Evolutionary conservation across 2,888 invertebrate species (phyloP).

Genomic region (Rhabditoides inermis): DNA sequence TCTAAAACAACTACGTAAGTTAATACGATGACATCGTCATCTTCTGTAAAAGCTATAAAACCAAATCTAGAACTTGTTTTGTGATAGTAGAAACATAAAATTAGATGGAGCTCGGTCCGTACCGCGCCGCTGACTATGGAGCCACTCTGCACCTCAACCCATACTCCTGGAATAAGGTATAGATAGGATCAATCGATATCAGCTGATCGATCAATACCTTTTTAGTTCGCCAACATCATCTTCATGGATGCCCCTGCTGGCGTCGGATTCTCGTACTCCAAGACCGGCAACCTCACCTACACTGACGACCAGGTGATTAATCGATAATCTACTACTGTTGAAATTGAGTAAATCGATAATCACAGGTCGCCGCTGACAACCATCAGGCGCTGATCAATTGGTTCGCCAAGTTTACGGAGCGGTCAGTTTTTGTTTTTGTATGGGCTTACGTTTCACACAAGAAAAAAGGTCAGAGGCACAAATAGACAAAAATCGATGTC

Average conservation of each 20-base stretch:
- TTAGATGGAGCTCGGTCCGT: conserved; percentile 54
- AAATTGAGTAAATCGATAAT: conserved; percentile 2
- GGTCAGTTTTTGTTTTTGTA: too few relatives aligned
- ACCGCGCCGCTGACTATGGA: conserved; percentile 40
- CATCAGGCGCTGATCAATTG: conserved; percentile 54
- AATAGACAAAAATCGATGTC: too few relatives aligned
- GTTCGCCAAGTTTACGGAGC: conserved; percentile 55
- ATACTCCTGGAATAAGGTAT: conserved; percentile 51
- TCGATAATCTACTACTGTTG: conserved; percentile 18
- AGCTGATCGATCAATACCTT: neutral
- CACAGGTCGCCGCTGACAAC: conserved; percentile 53
- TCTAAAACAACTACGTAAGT: too few relatives aligned
- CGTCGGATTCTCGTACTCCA: conserved; percentile 58
- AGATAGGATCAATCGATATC: neutral
- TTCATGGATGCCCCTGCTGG: conserved; percentile 59
- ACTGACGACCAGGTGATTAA: conserved; percentile 33
- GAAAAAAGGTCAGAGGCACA: too few relatives aligned
- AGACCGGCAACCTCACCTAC: conserved; percentile 37
- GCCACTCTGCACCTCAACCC: conserved; percentile 37
- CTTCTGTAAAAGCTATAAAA: neutral
- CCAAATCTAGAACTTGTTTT: neutral
- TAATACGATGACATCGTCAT: too few relatives aligned
- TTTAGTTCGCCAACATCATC: conserved; percentile 56
- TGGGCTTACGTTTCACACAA: too few relatives aligned
- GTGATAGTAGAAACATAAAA: neutral